A percentile compares a stretch with the other conserved stretches of the same genome.
phyloP scores from a whole-genome alignment of 2,888 invertebrate species.

The Anoncus sp. region DNA sequence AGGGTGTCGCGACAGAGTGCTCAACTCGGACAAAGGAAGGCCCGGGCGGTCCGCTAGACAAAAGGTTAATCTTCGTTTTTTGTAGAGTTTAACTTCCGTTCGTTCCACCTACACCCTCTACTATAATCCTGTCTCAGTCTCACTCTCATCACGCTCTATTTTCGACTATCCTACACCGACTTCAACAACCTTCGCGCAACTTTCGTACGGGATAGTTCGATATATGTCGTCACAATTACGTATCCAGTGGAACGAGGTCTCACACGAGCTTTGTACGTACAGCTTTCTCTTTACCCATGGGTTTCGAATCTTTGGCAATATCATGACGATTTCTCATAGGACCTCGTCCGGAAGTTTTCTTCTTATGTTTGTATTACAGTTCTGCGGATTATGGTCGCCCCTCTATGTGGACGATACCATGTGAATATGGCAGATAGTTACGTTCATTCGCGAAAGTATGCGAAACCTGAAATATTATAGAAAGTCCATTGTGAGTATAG shows the following conservation, averaged over 20 bases:
- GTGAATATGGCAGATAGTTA: background rate
- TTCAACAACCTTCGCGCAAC: conserved; percentile 27
- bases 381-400: background rate
- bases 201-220: conserved; percentile 14
- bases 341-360: background rate
- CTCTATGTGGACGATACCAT: background rate
- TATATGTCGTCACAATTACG: conserved; percentile 10
- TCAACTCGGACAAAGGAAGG: conserved; percentile 80
- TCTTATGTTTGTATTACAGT: background rate
- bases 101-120: conserved; percentile 28
- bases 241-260: conserved; percentile 8
- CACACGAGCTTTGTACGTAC: conserved; percentile 2
- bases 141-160: conserved; percentile 35
- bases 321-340: background rate
- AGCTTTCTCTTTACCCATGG: conserved; percentile 8
- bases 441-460: too few species aligned
- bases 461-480: background rate
- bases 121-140: conserved; percentile 30
- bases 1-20: conserved; percentile 81
- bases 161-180: conserved; percentile 31
- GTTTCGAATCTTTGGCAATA: conserved; percentile 11
- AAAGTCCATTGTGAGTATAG: background rate
- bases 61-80: conserved; percentile 81
- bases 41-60: conserved; percentile 77
- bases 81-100: conserved; percentile 74